Evolutionary conservation across 2,797 vertebrate species (phyloP).

Genomic region (Mormyrops boulengeri): DNA sequence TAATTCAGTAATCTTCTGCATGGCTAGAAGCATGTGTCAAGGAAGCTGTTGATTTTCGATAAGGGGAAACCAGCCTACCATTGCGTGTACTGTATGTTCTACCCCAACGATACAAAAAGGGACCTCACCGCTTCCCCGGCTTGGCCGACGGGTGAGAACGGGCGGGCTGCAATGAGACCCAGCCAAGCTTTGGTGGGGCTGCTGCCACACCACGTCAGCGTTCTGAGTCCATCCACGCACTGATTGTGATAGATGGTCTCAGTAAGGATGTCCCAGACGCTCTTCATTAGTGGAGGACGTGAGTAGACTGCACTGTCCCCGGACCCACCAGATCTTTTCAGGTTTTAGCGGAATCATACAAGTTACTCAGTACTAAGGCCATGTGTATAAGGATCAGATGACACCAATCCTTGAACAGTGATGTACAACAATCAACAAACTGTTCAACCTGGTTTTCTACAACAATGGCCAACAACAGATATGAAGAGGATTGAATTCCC

Average conservation of each 20-base stretch:
- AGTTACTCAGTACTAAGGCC: not conserved
- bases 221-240: constrained; percentile 17
- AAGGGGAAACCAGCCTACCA: not conserved
- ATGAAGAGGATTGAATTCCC: not conserved
- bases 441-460: not conserved
- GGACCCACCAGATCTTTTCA: not conserved
- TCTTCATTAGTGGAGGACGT: constrained; percentile 44
- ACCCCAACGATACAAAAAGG: not conserved
- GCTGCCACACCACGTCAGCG: not conserved
- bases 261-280: constrained; percentile 44
- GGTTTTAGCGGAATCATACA: not conserved
- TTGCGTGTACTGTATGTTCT: not conserved
- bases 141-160: not conserved
- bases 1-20: constrained; percentile 1
- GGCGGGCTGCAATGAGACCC: not conserved
- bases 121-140: not conserved
- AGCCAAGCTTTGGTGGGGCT: not conserved
- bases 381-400: not conserved
- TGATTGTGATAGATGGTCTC: constrained; percentile 51
- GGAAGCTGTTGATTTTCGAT: not conserved
- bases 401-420: not conserved
- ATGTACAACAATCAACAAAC: not conserved
- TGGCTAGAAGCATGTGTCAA: not conserved
- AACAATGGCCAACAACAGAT: not conserved
- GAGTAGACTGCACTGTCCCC: constrained; percentile 42